These are phyloP conservation scores for Ceraclea dissimilis DNA, from an alignment of 2,888 invertebrate genomes.

Conservation along the genomic window DNA sequence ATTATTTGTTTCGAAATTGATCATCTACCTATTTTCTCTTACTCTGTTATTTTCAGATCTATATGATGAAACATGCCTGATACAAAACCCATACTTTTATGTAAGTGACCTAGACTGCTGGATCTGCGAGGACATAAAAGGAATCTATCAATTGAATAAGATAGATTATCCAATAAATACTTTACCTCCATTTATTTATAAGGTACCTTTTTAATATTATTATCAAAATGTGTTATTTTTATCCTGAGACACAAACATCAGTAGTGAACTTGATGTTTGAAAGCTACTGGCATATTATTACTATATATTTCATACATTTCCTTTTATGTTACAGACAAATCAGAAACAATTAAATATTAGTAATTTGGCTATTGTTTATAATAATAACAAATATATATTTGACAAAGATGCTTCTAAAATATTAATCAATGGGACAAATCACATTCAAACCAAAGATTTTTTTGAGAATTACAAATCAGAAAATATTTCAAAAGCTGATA, in stretches of 20 bases:
- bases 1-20: too few species aligned
- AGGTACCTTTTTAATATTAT: conserved; percentile 28
- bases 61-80: conserved; percentile 78
- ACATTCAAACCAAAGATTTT: neutral
- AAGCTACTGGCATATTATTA: too few species aligned
- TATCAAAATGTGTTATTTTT: too few species aligned
- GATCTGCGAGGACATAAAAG: conserved; percentile 67
- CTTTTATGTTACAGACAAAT: conserved; percentile 42
- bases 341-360: conserved; percentile 48
- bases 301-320: too few species aligned
- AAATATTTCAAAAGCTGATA: neutral
- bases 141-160: conserved; percentile 58
- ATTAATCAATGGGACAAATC: conserved; percentile 35
- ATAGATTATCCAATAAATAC: conserved; percentile 37
- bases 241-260: too few species aligned
- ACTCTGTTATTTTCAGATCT: conserved; percentile 48
- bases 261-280: too few species aligned
- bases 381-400: conserved; percentile 51
- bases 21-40: neutral
- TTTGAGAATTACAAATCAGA: neutral
- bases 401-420: conserved; percentile 56
- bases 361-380: conserved; percentile 51
- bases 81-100: conserved; percentile 77
- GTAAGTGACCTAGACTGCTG: conserved; percentile 78
- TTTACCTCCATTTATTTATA: conserved; percentile 48